phyloP scores from a whole-genome alignment of 2,113 vertebrate genomes.

The Odocoileus virginianus region DNA sequence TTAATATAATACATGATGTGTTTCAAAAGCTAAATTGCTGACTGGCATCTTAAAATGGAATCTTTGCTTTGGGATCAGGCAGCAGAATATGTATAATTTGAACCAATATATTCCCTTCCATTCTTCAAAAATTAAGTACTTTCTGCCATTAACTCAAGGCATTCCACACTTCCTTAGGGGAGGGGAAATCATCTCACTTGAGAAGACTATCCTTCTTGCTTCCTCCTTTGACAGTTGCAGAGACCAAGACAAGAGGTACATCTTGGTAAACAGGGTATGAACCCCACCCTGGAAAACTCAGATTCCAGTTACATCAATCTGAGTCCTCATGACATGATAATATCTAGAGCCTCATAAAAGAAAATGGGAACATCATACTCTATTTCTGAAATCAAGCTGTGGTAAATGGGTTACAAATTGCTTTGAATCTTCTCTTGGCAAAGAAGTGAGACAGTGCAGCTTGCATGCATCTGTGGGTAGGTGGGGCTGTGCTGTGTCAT shows the following conservation, averaged over 20 bases:
- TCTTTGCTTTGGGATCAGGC: constrained; percentile 36
- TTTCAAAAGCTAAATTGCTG: constrained; percentile 45
- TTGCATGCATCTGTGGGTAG: neutral
- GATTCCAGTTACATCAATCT: neutral
- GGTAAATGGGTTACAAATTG: neutral
- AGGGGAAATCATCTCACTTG: neutral
- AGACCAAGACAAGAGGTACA: neutral
- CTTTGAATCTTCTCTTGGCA: neutral
- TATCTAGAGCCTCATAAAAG: neutral
- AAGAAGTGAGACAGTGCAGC: neutral
- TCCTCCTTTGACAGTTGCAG: neutral
- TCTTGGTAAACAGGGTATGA: neutral
- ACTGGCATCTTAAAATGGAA: constrained; percentile 55
- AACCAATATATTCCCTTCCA: neutral
- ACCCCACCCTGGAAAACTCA: neutral
- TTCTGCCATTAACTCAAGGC: constrained; percentile 15
- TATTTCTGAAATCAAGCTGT: neutral
- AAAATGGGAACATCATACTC: neutral
- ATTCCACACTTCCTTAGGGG: neutral
- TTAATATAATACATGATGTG: constrained; percentile 42
- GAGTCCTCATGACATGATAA: neutral
- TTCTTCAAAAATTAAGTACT: constrained; percentile 28
- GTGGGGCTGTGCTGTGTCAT: neutral
- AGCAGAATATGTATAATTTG: constrained; percentile 52
- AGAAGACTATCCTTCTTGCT: neutral